These are phyloP conservation scores for Formica selysi DNA, from an alignment of 1,140 invertebrate genomes.

Conservation along the genomic window DNA sequence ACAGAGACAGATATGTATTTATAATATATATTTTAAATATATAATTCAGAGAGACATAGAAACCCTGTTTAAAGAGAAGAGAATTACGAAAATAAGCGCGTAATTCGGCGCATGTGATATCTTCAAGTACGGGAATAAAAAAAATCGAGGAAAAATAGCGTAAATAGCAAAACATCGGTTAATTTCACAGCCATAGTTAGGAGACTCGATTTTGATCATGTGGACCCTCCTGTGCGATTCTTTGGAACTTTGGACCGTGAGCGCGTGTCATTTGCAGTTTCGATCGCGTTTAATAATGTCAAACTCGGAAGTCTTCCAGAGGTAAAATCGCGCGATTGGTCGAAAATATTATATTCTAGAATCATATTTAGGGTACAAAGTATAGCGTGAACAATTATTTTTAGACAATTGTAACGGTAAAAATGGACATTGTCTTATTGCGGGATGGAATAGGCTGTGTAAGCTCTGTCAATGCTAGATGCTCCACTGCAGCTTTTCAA, in stretches of 20 bases:
- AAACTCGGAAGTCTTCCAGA: conserved; percentile 75
- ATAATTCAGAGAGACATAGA: too few relatives aligned
- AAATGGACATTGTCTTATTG: conserved; percentile 78
- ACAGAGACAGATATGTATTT: too few relatives aligned
- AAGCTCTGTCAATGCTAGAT: conserved; percentile 74
- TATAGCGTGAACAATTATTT: conserved; percentile 74
- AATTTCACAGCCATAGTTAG: conserved; percentile 73
- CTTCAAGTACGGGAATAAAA: conserved; percentile 34
- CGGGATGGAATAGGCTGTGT: conserved; percentile 77
- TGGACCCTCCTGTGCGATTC: conserved; percentile 64
- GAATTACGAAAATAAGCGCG: background rate
- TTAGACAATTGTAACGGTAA: conserved; percentile 76
- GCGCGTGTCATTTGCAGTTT: conserved; percentile 37
- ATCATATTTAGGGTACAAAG: conserved; percentile 74
- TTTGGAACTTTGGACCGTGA: conserved; percentile 70
- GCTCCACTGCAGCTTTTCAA: conserved; percentile 56
- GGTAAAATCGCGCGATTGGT: conserved; percentile 74
- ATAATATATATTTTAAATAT: too few relatives aligned
- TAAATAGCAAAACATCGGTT: conserved; percentile 64
- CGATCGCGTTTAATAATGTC: conserved; percentile 61
- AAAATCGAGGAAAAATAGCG: conserved; percentile 56
- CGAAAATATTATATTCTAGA: conserved; percentile 77
- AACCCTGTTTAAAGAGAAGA: too few relatives aligned
- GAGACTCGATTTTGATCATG: conserved; percentile 62
- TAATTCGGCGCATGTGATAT: background rate